Percentiles rank a stretch among this genome's conserved stretches.
Conservation (phyloP, 1,140 invertebrate genomes). For the Scylla paramamosain region DNA sequence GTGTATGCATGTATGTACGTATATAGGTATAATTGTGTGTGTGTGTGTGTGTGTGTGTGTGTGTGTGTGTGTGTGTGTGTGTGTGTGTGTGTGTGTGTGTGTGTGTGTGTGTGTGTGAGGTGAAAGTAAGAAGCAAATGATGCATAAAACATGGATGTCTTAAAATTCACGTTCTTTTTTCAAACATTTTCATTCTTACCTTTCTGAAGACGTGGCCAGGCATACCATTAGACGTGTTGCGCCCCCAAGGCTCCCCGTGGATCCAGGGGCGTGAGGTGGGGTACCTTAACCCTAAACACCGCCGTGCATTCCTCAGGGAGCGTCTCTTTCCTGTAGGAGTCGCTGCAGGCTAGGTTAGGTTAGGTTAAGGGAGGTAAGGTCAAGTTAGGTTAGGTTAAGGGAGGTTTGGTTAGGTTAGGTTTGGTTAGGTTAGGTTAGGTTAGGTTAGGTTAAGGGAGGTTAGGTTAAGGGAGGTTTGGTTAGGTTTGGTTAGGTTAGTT, state of each 20-base stretch:
- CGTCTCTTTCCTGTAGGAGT: background rate
- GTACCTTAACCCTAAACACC: no score
- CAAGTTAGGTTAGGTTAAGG: no score
- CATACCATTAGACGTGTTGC: background rate
- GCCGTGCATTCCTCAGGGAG: background rate
- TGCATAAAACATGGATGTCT: background rate
- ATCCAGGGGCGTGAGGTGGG: no score
- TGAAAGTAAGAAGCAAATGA: background rate
- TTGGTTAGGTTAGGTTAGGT: no score
- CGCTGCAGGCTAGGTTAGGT: background rate
- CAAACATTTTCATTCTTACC: background rate
- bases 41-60: slow-evolving; percentile 46
- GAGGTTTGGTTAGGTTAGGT: no score
- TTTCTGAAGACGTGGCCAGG: background rate
- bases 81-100: slow-evolving; percentile 13
- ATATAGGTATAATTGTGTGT: slow-evolving; percentile 55
- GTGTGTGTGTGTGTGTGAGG: slow-evolving; percentile 30
- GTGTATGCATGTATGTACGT: no score
- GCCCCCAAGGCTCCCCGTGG: no score
- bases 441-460: no score
- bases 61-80: slow-evolving; percentile 37
- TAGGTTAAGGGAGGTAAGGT: no score
- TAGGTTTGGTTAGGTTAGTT: no score
- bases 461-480: no score
- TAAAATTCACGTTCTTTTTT: background rate